Base-by-base conservation (phyloP, 1,140 invertebrate genomes). In the Bradynema listronoti region DNA sequence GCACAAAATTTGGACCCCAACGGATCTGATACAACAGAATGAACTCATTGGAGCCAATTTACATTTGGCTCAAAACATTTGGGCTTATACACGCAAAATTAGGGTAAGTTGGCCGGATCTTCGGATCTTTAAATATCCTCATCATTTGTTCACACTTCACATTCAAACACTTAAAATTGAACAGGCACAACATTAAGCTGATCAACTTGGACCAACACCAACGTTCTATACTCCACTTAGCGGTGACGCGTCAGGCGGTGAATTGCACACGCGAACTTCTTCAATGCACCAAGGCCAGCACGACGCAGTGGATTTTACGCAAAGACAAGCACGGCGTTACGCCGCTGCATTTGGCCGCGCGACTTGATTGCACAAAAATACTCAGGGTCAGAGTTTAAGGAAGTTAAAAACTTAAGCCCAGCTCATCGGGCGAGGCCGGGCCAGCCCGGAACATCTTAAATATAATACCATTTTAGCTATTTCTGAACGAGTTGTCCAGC, bases 331-430 rank as follows among this genome's bases (percentile, higher is more conserved):
- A 43, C 30, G 68, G 68, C 39, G 36, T 66, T 30, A 66, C 64
- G 19, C 45, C 65, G 2, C 19, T 66, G 4, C 65, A 66, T 65
- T 46, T 66, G 19, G 65, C 65, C 11, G 68, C 65, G 9, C 24
- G 27, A n/a, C 64, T 55, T 24, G 25, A 46, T 7, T 65, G 57
- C 16, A 16, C 66, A 30, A 52, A 56, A 39, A 53, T 69, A 14
- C 45, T 66, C 25, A 66, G 63, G 47, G 66, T 69, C 9, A 5
- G 16, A 5, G 2, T 2, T 22, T 39, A 32, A 25, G 7, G 3
- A 63, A 62, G 5, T 7, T 47, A 65, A 56, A 25, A 56, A n/a
- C 4, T 55, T 22, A 25, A 33, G 22, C n/a, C n/a, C n/a, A n/a
- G n/a, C n/a, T n/a, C n/a, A n/a, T n/a, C n/a, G n/a, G n/a, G n/a